Base-by-base conservation (phyloP, 2,888 invertebrate genomes). In the Scaptomyza reducta region DNA sequence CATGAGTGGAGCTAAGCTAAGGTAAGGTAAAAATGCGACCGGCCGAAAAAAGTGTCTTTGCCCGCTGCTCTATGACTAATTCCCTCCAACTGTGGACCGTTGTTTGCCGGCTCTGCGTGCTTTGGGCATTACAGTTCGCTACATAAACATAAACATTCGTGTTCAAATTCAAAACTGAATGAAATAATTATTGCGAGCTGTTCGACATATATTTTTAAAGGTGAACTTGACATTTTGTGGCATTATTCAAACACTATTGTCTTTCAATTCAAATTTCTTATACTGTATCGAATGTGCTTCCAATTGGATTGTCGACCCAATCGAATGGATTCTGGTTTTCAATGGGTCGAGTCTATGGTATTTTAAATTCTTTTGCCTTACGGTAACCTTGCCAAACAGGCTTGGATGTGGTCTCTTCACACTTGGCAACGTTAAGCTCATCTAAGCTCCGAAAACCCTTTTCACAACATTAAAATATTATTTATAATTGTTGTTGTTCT, bases 211-310 rank as follows among this genome's bases (percentile, higher is more conserved):
- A 76, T 73, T 79, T 73, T 74, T 38, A 14, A 38, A 38, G 54
- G 38, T 73, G 83, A 85, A 81, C 82, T 87, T 85, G 87, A 87
- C 83, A 85, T 82, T 87, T 81, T 87, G 78, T 60, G 61, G 65
- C 51, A 66, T 59, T 68, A 55, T 64, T 53, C 53, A 55, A 41
- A 38, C 45, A 53, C 58, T 72, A 45, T 61, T 68, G 58, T 62
- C 22, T 60, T 53, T 33, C 13, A 16, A 33, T 35, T 40, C 40
- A 22, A 22, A 25, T 49, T 45, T 62, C 67, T 45, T 61, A 35
- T 41, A 55, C 45, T 65, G 59, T 55, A 59, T 40, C 78, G 64
- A 84, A 77, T 77, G 42, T 55, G 14, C 22, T 61, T 38, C 45
- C 49, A 38, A 60, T 63, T 59, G 57, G 47, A 33, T 70, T 46